Evolutionary conservation across 2,113 vertebrate species (phyloP).

Genomic region (Octodon degus): DNA sequence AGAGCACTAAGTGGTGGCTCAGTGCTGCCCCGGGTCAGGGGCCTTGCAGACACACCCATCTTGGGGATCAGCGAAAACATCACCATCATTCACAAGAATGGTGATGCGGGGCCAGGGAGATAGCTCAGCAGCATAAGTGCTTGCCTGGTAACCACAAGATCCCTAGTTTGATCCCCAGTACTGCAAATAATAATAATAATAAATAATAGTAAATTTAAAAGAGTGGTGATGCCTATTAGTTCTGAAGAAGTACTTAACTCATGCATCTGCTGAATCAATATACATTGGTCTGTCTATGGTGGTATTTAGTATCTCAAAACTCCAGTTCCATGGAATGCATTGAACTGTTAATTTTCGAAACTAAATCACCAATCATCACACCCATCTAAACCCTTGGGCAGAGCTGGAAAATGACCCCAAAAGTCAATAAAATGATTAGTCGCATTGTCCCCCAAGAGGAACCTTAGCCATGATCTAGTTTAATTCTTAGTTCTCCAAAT

Average conservation of each 20-base stretch:
- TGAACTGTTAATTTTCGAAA: conserved; percentile 28
- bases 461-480: background rate
- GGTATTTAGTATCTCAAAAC: background rate
- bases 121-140: too few species aligned
- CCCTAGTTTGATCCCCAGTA: too few species aligned
- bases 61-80: background rate
- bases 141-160: too few species aligned
- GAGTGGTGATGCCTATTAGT: background rate
- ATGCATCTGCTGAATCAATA: background rate
- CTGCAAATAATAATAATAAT: too few species aligned
- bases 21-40: background rate
- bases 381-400: background rate
- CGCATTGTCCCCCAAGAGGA: background rate
- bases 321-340: background rate
- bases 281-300: background rate
- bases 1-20: background rate
- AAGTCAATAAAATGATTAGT: conserved; percentile 9
- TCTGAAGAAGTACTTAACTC: background rate
- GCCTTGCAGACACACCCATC: background rate
- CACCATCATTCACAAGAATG: background rate
- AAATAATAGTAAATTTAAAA: background rate
- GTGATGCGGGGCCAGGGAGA: too few species aligned
- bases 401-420: conserved; percentile 40
- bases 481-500: background rate
- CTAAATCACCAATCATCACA: background rate